Conservation (phyloP, 2,888 invertebrate genomes). For the Chloromyia formosa region DNA sequence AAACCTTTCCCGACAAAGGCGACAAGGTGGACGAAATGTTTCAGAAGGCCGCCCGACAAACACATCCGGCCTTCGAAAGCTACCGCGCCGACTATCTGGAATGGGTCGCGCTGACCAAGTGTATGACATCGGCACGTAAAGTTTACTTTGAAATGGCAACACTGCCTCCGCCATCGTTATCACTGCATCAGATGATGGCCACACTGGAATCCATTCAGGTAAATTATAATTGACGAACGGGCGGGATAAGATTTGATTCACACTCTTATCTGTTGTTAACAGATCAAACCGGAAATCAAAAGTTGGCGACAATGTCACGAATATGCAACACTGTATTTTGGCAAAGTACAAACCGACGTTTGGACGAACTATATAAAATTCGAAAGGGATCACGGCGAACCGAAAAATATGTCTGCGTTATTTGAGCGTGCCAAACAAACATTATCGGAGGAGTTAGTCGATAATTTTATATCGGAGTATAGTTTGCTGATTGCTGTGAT, state of each 20-base stretch:
- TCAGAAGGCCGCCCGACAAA: conserved; percentile 55
- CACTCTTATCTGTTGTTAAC: conserved; percentile 49
- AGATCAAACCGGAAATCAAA: conserved; percentile 63
- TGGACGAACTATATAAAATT: conserved; percentile 80
- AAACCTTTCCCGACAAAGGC: conserved; percentile 53
- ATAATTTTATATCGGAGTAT: conserved; percentile 54
- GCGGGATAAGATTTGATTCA: background rate
- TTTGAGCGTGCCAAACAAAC: conserved; percentile 72
- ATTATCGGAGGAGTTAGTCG: conserved; percentile 62
- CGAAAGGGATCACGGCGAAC: conserved; percentile 72
- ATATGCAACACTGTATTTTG: conserved; percentile 73
- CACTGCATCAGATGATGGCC: conserved; percentile 71
- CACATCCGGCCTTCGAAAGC: conserved; percentile 54
- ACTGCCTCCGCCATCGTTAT: conserved; percentile 69
- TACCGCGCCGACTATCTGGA: conserved; percentile 58
- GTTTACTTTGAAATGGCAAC: conserved; percentile 70
- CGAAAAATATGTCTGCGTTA: conserved; percentile 67
- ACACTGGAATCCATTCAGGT: conserved; percentile 62
- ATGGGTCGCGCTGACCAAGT: conserved; percentile 55
- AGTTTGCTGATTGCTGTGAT: conserved; percentile 51
- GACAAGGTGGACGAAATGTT: conserved; percentile 56
- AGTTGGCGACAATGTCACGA: conserved; percentile 71
- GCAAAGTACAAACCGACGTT: conserved; percentile 70
- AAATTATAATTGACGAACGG: conserved; percentile 47
- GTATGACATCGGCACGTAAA: conserved; percentile 69